Evolutionary conservation across 2,113 vertebrate genomes (phyloP).

Genomic region (Melanerpes formicivorus): DNA sequence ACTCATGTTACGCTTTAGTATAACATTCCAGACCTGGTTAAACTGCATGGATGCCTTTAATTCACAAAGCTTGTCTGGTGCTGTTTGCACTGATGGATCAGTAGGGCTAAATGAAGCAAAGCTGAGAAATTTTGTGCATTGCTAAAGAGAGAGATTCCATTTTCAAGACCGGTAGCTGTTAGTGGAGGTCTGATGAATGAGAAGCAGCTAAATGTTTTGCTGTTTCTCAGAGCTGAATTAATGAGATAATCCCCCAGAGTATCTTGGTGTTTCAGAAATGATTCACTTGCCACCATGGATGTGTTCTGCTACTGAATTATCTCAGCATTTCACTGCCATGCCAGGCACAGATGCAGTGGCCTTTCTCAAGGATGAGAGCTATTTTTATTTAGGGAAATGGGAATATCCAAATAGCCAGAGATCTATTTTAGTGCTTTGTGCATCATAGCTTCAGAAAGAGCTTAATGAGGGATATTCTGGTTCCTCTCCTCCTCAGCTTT

Average conservation of each 20-base stretch:
- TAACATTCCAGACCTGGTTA: not conserved
- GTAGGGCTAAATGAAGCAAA: not conserved
- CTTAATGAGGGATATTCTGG: not conserved
- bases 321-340: not conserved
- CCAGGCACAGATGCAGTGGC: conserved; percentile 2
- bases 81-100: not conserved
- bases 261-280: not conserved
- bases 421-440: not conserved
- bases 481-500: not conserved
- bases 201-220: not conserved
- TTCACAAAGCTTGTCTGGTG: not conserved
- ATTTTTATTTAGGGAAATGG: conserved; percentile 25
- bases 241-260: not conserved
- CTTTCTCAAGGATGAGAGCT: conserved; percentile 46
- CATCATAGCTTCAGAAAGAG: not conserved
- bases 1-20: not conserved
- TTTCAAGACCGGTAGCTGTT: not conserved
- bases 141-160: not conserved
- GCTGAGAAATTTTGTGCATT: not conserved
- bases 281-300: not conserved
- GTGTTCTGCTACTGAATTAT: not conserved
- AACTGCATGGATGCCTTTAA: not conserved
- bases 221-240: not conserved
- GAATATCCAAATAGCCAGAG: conserved; percentile 5
- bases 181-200: not conserved